These are phyloP conservation scores for Amiota minor DNA, from an alignment of 2,888 invertebrate genomes.

Conservation along the genomic window DNA sequence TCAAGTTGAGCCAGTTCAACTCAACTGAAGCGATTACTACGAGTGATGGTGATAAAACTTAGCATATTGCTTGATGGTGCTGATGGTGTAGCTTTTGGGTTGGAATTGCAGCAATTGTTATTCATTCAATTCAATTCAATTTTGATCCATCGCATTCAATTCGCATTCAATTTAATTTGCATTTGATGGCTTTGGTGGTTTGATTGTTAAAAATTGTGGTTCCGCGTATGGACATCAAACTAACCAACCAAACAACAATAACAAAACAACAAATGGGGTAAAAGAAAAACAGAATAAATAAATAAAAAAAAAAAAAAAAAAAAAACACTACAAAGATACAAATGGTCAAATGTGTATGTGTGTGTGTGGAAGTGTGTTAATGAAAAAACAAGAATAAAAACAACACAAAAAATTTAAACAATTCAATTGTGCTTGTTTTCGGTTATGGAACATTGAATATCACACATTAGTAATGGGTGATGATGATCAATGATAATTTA, in stretches of 20 bases:
- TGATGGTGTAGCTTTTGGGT: constrained; percentile 45
- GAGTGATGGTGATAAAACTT: too few species aligned
- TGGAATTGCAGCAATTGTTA: constrained; percentile 47
- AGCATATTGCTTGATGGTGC: too few species aligned
- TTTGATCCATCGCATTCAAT: not conserved
- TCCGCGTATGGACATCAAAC: constrained; percentile 20
- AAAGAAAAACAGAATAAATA: not conserved
- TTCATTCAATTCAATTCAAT: constrained; percentile 49
- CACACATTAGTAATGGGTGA: constrained; percentile 64
- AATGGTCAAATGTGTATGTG: not conserved
- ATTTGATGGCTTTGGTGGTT: constrained; percentile 46
- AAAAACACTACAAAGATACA: constrained; percentile 32
- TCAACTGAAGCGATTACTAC: constrained; percentile 2
- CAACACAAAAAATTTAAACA: constrained; percentile 34
- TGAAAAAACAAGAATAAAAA: constrained; percentile 25
- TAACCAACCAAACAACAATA: constrained; percentile 33
- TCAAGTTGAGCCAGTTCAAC: not conserved
- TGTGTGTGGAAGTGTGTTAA: not conserved
- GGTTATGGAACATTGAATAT: constrained; percentile 69
- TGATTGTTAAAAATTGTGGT: constrained; percentile 27
- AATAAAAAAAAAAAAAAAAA: constrained; percentile 3
- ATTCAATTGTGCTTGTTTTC: constrained; percentile 53
- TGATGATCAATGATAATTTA: constrained; percentile 44
- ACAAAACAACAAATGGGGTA: not conserved
- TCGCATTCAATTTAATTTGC: constrained; percentile 60